phyloP scores from a whole-genome alignment of 2,113 vertebrate species.

The Bathybates hornii region DNA sequence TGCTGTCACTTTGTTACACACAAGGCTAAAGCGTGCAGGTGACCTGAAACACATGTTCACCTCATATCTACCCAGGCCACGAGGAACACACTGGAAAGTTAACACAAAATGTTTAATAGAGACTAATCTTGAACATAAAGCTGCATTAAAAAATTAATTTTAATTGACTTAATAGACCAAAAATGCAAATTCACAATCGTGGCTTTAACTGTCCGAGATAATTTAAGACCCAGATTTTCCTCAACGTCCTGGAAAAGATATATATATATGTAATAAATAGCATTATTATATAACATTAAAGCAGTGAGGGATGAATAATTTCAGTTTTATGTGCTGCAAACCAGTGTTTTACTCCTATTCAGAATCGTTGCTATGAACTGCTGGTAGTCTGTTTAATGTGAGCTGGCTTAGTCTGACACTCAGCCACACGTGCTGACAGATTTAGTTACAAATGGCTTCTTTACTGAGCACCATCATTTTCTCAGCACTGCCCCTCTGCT shows the following conservation, averaged over 20 bases:
- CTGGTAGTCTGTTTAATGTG: neutral
- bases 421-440: neutral
- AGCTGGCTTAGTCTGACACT: neutral
- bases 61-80: neutral
- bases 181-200: neutral
- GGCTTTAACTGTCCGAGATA: neutral
- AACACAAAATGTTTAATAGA: neutral
- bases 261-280: neutral
- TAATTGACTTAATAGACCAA: neutral
- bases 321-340: neutral
- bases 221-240: neutral
- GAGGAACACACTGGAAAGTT: neutral
- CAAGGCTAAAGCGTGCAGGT: neutral
- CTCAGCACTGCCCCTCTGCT: neutral
- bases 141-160: neutral
- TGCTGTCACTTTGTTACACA: slow-evolving; percentile 35
- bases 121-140: neutral
- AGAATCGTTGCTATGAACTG: neutral
- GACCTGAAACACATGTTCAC: slow-evolving; percentile 36
- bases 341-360: neutral
- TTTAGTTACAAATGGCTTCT: neutral
- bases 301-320: neutral
- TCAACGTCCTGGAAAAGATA: neutral
- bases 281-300: neutral
- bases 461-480: neutral